phyloP scores from a whole-genome alignment of 2,888 invertebrate species.

The Drosophila emarginata region DNA sequence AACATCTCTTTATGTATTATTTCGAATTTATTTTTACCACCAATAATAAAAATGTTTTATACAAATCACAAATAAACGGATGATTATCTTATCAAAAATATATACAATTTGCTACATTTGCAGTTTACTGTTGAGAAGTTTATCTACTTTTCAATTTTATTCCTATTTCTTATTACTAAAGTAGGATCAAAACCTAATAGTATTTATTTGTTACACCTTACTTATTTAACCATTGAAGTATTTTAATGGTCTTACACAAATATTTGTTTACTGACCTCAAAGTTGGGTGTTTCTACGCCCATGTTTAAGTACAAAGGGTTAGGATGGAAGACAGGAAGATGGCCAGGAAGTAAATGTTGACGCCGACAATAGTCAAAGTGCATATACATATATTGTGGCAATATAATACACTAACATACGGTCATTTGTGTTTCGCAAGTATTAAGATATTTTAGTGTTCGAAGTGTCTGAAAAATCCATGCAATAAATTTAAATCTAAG shows the following conservation, averaged over 20 bases:
- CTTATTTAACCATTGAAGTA: background rate
- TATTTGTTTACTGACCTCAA: background rate
- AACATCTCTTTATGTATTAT: too few relatives aligned
- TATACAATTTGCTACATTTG: too few relatives aligned
- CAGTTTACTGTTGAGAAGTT: too few relatives aligned
- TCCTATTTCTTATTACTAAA: too few relatives aligned
- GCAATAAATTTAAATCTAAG: too few relatives aligned
- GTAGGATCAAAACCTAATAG: too few relatives aligned
- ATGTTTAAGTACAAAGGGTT: background rate
- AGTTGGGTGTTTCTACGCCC: background rate
- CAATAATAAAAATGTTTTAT: too few relatives aligned
- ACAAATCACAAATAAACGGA: too few relatives aligned
- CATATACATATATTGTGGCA: conserved; percentile 57
- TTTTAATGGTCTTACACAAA: background rate
- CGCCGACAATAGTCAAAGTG: conserved; percentile 60
- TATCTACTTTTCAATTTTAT: too few relatives aligned
- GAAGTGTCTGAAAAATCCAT: background rate
- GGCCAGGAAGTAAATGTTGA: conserved; percentile 52
- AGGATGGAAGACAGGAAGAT: background rate
- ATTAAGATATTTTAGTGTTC: too few relatives aligned
- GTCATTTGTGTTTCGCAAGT: background rate
- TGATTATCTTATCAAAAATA: too few relatives aligned
- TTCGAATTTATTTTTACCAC: too few relatives aligned
- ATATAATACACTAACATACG: background rate
- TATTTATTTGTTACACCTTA: background rate